Percentiles rank a stretch among this genome's conserved stretches.
phyloP scores from a whole-genome alignment of 2,888 invertebrate species.

The Campoletis raptor region DNA sequence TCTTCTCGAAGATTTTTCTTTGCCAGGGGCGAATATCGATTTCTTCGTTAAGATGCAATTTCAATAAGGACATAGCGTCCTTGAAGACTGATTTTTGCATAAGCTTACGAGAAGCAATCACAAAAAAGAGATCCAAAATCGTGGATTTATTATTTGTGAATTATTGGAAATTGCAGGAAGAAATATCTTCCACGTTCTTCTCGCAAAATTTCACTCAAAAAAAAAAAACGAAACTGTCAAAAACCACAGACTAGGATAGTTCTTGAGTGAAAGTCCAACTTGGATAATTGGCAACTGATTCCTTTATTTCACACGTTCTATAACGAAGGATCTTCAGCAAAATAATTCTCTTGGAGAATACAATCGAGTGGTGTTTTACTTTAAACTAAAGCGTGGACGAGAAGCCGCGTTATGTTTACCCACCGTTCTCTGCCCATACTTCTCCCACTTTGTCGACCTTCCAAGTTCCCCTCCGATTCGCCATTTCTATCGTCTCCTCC shows the following conservation, averaged over 20 bases:
- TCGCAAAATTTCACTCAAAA: background rate
- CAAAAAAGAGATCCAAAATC: background rate
- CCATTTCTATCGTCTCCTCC: slow-evolving; percentile 51
- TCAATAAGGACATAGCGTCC: slow-evolving; percentile 56
- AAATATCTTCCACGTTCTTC: background rate
- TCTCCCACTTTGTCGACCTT: slow-evolving; percentile 58
- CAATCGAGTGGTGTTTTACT: slow-evolving; percentile 71
- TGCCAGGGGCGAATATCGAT: slow-evolving; percentile 23
- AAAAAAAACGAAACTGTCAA: background rate
- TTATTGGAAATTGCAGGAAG: no score
- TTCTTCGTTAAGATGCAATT: slow-evolving; percentile 21
- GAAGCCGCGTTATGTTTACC: slow-evolving; percentile 78
- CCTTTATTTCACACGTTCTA: background rate
- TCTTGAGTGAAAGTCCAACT: background rate
- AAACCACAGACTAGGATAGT: background rate
- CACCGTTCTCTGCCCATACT: slow-evolving; percentile 58
- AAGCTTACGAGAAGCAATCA: background rate
- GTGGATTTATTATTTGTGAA: background rate
- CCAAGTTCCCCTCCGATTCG: slow-evolving; percentile 56
- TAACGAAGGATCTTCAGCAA: background rate
- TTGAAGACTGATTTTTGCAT: slow-evolving; percentile 3
- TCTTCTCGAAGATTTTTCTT: slow-evolving; percentile 36
- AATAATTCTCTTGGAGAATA: slow-evolving; percentile 34
- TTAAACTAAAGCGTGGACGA: slow-evolving; percentile 75
- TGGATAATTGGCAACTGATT: background rate